Conservation (phyloP, 1,140 invertebrate genomes). For the Listronotus bonariensis region DNA sequence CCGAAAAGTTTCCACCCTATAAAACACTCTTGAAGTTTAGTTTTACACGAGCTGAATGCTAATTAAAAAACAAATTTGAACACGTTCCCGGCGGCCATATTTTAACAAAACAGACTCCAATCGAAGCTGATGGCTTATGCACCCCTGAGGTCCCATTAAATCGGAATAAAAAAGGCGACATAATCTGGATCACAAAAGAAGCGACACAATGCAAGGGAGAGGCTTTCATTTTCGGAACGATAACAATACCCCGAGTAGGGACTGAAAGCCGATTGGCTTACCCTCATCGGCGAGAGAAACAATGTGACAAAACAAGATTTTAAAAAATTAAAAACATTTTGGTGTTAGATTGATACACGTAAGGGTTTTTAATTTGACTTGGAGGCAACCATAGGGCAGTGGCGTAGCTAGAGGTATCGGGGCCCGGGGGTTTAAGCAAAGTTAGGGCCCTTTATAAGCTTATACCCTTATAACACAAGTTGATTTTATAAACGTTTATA, state of each 20-base stretch:
- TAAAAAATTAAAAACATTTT: too few relatives aligned
- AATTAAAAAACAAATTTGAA: constrained; percentile 4
- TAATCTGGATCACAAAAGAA: constrained; percentile 10
- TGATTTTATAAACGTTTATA: too few relatives aligned
- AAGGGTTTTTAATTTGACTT: too few relatives aligned
- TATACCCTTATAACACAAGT: too few relatives aligned
- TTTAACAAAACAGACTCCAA: background rate
- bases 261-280: constrained; percentile 2
- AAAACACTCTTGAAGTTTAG: too few relatives aligned
- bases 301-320: constrained; percentile 1
- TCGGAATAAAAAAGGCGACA: background rate
- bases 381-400: too few relatives aligned
- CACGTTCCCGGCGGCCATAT: background rate
- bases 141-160: background rate
- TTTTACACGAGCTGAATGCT: background rate
- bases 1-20: too few relatives aligned
- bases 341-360: too few relatives aligned
- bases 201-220: constrained; percentile 4
- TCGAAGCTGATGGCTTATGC: constrained; percentile 1
- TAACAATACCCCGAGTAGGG: background rate
- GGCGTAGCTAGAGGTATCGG: too few relatives aligned
- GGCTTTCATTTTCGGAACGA: background rate
- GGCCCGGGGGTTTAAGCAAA: too few relatives aligned
- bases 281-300: background rate
- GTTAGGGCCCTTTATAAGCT: too few relatives aligned